These are phyloP conservation scores for Bryconaethiops microstoma DNA, from an alignment of 2,797 vertebrate species.

Conservation along the genomic window DNA sequence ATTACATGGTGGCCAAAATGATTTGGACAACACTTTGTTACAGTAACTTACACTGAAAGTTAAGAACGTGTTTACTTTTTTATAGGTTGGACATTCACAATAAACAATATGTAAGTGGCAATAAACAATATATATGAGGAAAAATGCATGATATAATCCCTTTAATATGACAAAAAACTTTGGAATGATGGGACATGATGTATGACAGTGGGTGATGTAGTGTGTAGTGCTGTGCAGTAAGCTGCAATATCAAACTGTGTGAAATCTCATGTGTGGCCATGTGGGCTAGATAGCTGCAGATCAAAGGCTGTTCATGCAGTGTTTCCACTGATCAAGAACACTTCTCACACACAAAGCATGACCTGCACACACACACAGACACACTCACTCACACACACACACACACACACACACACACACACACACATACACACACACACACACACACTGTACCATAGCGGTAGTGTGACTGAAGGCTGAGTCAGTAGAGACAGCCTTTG, in stretches of 20 bases:
- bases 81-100: no score
- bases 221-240: neutral
- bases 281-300: neutral
- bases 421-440: constrained; percentile 2
- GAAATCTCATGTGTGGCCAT: neutral
- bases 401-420: constrained; percentile 2
- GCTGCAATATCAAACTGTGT: neutral
- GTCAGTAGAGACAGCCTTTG: constrained; percentile 29
- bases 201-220: no score
- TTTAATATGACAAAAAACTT: no score
- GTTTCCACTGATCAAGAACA: constrained; percentile 10
- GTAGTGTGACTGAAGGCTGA: constrained; percentile 27
- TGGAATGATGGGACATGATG: no score
- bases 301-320: constrained; percentile 2
- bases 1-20: no score
- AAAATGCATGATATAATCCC: no score
- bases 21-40: no score
- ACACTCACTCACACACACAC: constrained; percentile 7
- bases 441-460: constrained; percentile 25
- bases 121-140: no score
- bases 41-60: no score
- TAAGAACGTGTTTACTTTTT: no score
- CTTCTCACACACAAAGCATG: neutral
- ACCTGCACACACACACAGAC: neutral
- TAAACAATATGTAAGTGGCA: no score